Base-by-base conservation (phyloP, 2,888 invertebrate species). In the Protophormia terraenovae region DNA sequence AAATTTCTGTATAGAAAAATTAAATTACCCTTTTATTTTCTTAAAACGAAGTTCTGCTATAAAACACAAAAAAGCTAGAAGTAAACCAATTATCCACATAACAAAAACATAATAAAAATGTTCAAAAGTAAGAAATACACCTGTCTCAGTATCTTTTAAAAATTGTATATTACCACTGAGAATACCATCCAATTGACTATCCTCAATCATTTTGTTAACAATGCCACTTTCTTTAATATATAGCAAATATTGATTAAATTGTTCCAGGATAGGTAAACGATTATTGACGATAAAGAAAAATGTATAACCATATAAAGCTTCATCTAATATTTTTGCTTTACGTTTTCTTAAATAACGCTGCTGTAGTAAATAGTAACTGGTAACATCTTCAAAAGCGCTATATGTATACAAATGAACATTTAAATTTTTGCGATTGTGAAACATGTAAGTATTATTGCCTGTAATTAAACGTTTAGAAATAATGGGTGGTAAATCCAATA, bases 101-200 rank as follows among this genome's bases (percentile, higher is more conserved):
- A 4, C 6, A 67, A 81, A 75, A 60, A 14, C 58, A 60, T 38
- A 67, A 0, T 4, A 12, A 16, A 81, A 60, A 60, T 81, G 73
- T 24, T 75, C 60, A 1, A 67, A 35, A 0, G 66, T 29, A 14
- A 67, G 19, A 2, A 67, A n/a, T n/a, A n/a, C n/a, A 32, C 6
- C n/a, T 3, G 0, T 1, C n/a, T 75, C 27, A 2, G 47, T n/a
- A 7, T 60, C 58, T 2, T 0, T 16, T n/a, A 81, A 60, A 60
- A 50, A 67, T 24, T 69, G 14, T 29, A 75, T 67, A 6, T 81
- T 67, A 16, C 67, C 81, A 50, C 66, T 75, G 0, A 12, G 0
- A 29, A 75, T 22, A 3, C 81, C 81, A 64, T 81, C 73, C 73
- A 47, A 75, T 38, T 60, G n/a, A 50, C 67, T 67, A 8, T 75